Conservation (phyloP, 1,140 invertebrate genomes). For the Dolichoris vasculosae region DNA sequence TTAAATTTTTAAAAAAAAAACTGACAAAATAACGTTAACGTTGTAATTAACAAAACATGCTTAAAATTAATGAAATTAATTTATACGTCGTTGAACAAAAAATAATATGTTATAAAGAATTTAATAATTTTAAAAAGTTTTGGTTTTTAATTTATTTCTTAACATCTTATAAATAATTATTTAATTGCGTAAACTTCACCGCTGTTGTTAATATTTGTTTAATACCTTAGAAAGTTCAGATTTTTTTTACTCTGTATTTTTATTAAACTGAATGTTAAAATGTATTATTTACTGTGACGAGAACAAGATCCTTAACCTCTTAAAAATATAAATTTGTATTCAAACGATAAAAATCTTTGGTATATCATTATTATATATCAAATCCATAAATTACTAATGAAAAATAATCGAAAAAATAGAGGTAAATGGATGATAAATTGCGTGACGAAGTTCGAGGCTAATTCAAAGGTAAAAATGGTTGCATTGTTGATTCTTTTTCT, state of each 20-base stretch:
- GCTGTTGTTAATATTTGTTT: too few relatives aligned
- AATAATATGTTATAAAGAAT: too few relatives aligned
- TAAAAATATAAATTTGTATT: background rate
- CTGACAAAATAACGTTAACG: too few relatives aligned
- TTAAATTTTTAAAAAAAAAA: background rate
- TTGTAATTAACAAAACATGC: background rate
- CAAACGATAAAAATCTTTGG: background rate
- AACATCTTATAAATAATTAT: too few relatives aligned
- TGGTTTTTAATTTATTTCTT: background rate
- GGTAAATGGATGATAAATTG: slow-evolving; percentile 28
- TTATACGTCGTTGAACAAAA: background rate
- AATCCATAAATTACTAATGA: slow-evolving; percentile 13
- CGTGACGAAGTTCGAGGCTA: slow-evolving; percentile 27
- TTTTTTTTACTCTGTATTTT: too few relatives aligned
- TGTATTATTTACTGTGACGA: background rate
- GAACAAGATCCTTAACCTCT: slow-evolving; percentile 12
- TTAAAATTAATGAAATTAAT: background rate
- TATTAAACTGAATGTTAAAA: too few relatives aligned
- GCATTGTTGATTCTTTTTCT: slow-evolving; percentile 40
- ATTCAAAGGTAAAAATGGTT: slow-evolving; percentile 41
- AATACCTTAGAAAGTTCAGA: too few relatives aligned
- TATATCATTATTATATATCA: background rate
- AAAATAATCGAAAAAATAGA: slow-evolving; percentile 14
- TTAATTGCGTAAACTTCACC: too few relatives aligned
- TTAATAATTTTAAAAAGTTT: background rate